phyloP scores from a whole-genome alignment of 2,797 vertebrate species.

The Florisuga fusca region DNA sequence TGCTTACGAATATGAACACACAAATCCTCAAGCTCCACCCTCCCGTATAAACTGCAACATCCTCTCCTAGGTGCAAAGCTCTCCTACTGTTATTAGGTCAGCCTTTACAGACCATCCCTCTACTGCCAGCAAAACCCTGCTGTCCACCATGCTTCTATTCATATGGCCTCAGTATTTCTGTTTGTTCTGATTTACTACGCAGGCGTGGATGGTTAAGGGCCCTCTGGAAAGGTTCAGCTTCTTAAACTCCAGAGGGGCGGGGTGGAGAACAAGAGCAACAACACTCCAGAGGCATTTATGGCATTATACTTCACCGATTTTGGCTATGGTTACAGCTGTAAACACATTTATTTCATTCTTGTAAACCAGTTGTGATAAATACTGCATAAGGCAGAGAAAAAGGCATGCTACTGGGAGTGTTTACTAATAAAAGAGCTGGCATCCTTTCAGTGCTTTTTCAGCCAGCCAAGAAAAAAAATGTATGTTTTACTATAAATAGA shows the following conservation, averaged over 20 bases:
- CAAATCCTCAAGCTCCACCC: slow-evolving; percentile 46
- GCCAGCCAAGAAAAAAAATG: neutral
- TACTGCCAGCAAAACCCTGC: neutral
- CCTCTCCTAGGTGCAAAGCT: neutral
- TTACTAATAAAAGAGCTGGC: neutral
- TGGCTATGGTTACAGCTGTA: neutral
- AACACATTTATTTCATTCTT: slow-evolving; percentile 13
- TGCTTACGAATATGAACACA: neutral
- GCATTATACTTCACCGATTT: neutral
- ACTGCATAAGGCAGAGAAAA: neutral
- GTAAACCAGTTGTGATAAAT: slow-evolving; percentile 1
- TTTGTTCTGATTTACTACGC: slow-evolving; percentile 34
- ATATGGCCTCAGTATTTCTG: neutral
- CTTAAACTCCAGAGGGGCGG: neutral
- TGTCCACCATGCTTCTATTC: neutral
- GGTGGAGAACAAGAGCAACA: slow-evolving; percentile 1
- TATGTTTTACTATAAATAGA: neutral
- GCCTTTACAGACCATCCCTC: neutral
- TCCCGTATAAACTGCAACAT: neutral
- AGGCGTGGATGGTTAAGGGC: neutral
- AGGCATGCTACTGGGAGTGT: neutral
- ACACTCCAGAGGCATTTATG: slow-evolving; percentile 19
- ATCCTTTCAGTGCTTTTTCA: neutral
- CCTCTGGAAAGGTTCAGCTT: slow-evolving; percentile 9
- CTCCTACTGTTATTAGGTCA: neutral